Percentiles rank a stretch among this genome's conserved stretches.
Evolutionary conservation across 1,140 invertebrate genomes (phyloP).

Genomic region (Bombyx mori): DNA sequence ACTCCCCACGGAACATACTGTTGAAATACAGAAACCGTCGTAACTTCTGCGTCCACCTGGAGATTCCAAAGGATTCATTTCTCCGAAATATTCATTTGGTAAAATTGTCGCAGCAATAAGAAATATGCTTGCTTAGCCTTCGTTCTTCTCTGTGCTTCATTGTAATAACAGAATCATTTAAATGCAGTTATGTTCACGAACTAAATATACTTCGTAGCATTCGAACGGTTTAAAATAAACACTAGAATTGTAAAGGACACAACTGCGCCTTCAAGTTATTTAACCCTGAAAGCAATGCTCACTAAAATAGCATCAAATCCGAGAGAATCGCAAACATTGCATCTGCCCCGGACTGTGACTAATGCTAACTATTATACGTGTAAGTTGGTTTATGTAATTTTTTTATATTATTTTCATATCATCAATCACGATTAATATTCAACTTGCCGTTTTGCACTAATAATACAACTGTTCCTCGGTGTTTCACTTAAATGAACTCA

Average conservation of each 20-base stretch:
- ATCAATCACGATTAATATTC: not conserved
- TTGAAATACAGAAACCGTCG: no score
- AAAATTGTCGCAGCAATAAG: no score
- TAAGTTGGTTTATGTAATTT: constrained; percentile 3
- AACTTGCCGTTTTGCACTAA: no score
- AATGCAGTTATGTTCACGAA: constrained; percentile 25
- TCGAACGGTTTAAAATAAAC: constrained; percentile 36
- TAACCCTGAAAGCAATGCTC: constrained; percentile 45
- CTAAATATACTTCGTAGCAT: constrained; percentile 38
- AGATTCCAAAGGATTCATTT: no score
- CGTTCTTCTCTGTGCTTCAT: no score
- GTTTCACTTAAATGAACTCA: no score
- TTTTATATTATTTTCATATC: constrained; percentile 7
- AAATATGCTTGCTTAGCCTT: no score
- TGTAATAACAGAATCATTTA: not conserved
- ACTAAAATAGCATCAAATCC: constrained; percentile 37
- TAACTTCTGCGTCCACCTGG: no score
- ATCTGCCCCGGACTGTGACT: constrained; percentile 21
- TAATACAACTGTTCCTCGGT: no score
- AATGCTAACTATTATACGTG: constrained; percentile 19
- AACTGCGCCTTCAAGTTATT: constrained; percentile 42
- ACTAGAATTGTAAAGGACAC: constrained; percentile 27
- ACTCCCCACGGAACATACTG: no score
- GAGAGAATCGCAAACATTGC: constrained; percentile 30
- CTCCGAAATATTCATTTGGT: no score